Conservation (phyloP, 2,113 vertebrate genomes). For the Nibea coibor region DNA sequence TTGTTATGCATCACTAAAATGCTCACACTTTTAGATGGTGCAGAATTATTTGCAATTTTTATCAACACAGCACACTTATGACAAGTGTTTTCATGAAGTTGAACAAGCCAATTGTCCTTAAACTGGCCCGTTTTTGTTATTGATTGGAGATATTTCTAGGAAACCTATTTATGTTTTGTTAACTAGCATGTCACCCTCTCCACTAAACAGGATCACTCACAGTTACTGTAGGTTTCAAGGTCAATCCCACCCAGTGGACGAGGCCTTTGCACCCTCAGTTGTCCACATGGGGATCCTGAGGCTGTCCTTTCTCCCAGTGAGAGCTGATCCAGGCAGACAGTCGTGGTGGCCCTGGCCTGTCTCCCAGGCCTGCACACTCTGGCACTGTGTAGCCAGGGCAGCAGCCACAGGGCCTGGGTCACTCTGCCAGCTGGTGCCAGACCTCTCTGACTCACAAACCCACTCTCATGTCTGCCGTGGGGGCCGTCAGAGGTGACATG, state of each 20-base stretch:
- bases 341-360: conserved; percentile 67
- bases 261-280: conserved; percentile 59
- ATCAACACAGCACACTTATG: not conserved
- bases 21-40: not conserved
- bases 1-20: not conserved
- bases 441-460: conserved; percentile 67
- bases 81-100: not conserved
- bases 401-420: conserved; percentile 77
- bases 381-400: conserved; percentile 68
- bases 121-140: conserved; percentile 1
- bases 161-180: conserved; percentile 36
- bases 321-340: conserved; percentile 82
- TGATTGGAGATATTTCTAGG: conserved; percentile 28
- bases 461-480: conserved; percentile 67
- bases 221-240: conserved; percentile 74
- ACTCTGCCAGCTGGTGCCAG: conserved; percentile 81
- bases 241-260: conserved; percentile 67
- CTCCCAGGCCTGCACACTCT: conserved; percentile 67
- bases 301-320: conserved; percentile 65
- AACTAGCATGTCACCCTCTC: conserved; percentile 48
- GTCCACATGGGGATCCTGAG: conserved; percentile 67
- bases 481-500: conserved; percentile 73
- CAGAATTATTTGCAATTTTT: not conserved
- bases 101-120: not conserved
- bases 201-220: conserved; percentile 48